Percentiles rank a stretch among this genome's conserved stretches.
Evolutionary conservation across 2,888 invertebrate species (phyloP).

Genomic region (Dynastes tityus): DNA sequence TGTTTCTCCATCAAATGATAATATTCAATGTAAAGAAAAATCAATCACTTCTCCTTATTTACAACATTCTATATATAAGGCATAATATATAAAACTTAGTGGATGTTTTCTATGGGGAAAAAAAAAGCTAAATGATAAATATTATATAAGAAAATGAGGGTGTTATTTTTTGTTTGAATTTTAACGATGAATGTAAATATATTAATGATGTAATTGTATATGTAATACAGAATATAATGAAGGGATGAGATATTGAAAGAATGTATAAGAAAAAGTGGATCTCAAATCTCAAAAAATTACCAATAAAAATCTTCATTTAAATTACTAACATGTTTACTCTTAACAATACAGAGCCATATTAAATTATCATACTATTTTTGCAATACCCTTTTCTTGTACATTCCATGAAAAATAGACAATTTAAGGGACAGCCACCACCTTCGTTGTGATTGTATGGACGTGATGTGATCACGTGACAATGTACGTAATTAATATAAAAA

Average conservation of each 20-base stretch:
- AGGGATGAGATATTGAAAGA: constrained; percentile 8
- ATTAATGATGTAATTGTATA: constrained; percentile 30
- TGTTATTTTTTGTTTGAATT: constrained; percentile 22
- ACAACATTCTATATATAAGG: constrained; percentile 8
- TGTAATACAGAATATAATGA: neutral
- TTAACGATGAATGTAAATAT: constrained; percentile 29
- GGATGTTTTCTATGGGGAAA: constrained; percentile 30
- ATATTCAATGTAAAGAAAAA: constrained; percentile 4
- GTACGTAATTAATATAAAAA: constrained; percentile 42
- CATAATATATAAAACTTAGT: constrained; percentile 22
- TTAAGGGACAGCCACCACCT: neutral
- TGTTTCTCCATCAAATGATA: constrained; percentile 12
- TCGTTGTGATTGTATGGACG: constrained; percentile 13
- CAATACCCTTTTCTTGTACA: constrained; percentile 18
- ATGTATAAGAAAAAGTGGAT: constrained; percentile 17
- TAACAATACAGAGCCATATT: too few species aligned
- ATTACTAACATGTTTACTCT: too few species aligned
- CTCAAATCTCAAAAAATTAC: too few species aligned
- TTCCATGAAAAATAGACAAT: constrained; percentile 7
- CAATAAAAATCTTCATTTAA: too few species aligned
- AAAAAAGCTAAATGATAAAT: constrained; percentile 27
- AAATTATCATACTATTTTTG: neutral
- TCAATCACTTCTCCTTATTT: constrained; percentile 39
- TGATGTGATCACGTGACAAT: constrained; percentile 43
- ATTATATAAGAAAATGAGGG: constrained; percentile 6